Conservation (phyloP, 2,888 invertebrate species). For the Prosopocoilus inquinatus region DNA sequence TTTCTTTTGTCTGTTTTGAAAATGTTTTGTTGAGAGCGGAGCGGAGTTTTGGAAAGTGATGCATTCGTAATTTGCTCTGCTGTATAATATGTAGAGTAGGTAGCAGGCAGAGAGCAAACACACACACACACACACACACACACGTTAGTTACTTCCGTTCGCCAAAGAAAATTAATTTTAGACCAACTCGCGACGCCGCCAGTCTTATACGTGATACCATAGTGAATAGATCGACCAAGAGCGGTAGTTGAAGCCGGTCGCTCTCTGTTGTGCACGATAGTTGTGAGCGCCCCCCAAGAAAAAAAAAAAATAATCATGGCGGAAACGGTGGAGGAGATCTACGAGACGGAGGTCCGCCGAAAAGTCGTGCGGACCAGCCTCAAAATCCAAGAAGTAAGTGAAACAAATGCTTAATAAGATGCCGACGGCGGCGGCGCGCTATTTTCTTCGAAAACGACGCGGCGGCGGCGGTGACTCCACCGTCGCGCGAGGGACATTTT, state of each 20-base stretch:
- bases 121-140: neutral
- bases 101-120: neutral
- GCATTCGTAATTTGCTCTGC: too few species aligned
- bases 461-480: neutral
- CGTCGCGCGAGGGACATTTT: neutral
- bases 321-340: constrained; percentile 61
- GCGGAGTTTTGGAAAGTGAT: too few species aligned
- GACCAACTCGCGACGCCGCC: constrained; percentile 32
- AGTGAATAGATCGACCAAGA: constrained; percentile 35
- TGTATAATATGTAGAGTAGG: too few species aligned
- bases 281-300: constrained; percentile 1
- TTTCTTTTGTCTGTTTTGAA: too few species aligned
- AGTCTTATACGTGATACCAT: constrained; percentile 43
- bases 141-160: constrained; percentile 36
- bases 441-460: neutral
- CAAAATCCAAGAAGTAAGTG: constrained; percentile 72
- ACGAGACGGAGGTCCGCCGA: constrained; percentile 62
- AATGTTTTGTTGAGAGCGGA: too few species aligned
- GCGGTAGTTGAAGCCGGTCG: constrained; percentile 8
- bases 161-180: constrained; percentile 41
- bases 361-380: constrained; percentile 68
- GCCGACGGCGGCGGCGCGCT: neutral
- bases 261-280: constrained; percentile 7
- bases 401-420: neutral
- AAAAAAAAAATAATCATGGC: constrained; percentile 52